phyloP scores from a whole-genome alignment of 2,888 invertebrate species.

The Philhelius pedissequus region DNA sequence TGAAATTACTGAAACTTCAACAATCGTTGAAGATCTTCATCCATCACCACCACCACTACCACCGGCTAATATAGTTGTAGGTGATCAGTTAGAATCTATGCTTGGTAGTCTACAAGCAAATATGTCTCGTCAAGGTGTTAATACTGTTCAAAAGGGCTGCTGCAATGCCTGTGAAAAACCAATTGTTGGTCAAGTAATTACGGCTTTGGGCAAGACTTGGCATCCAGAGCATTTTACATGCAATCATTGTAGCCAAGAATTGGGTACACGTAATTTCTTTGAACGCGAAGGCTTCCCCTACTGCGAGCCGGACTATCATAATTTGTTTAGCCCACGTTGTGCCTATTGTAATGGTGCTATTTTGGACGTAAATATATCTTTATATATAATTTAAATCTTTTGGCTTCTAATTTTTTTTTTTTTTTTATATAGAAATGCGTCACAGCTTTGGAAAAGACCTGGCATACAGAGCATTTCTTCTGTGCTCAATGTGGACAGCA shows the following conservation, averaged over 20 bases:
- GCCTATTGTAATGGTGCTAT: slow-evolving; percentile 99
- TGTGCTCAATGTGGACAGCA: slow-evolving; percentile 98
- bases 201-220: slow-evolving; percentile 98
- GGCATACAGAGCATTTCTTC: slow-evolving; percentile 99
- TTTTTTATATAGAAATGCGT: slow-evolving; percentile 92
- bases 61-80: slow-evolving; percentile 51
- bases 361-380: slow-evolving; percentile 87
- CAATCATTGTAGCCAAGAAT: slow-evolving; percentile 96
- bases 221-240: slow-evolving; percentile 99
- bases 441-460: slow-evolving; percentile 97
- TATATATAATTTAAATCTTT: not conserved
- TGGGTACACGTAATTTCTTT: slow-evolving; percentile 99
- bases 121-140: slow-evolving; percentile 99
- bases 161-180: slow-evolving; percentile 99
- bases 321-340: slow-evolving; percentile 98
- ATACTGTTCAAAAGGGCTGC: slow-evolving; percentile 99
- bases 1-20: slow-evolving; percentile 75
- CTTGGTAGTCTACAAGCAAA: slow-evolving; percentile 89
- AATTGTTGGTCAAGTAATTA: slow-evolving; percentile 96
- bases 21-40: slow-evolving; percentile 75
- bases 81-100: slow-evolving; percentile 81
- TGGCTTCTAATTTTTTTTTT: slow-evolving; percentile 68
- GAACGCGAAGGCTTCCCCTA: slow-evolving; percentile 98
- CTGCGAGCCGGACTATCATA: slow-evolving; percentile 99
- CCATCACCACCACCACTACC: slow-evolving; percentile 6